These are phyloP conservation scores for Leptinotarsa texana DNA, from an alignment of 1,140 invertebrate species.

Conservation along the genomic window DNA sequence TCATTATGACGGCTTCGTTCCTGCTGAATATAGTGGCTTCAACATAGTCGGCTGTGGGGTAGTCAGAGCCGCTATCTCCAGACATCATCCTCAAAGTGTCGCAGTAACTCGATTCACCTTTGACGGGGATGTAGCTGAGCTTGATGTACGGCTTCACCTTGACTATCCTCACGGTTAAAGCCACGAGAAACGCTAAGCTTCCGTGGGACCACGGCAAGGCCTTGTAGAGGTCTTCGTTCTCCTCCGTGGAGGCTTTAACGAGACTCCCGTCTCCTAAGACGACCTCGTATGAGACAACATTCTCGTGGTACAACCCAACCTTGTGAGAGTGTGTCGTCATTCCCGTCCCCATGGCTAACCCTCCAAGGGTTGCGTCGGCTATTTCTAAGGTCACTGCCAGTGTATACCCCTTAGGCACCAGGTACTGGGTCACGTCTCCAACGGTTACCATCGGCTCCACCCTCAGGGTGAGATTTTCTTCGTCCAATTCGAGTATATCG, in stretches of 20 bases:
- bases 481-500: slow-evolving; percentile 59
- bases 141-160: slow-evolving; percentile 60
- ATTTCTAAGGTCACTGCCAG: slow-evolving; percentile 64
- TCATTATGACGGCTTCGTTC: slow-evolving; percentile 62
- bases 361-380: slow-evolving; percentile 58
- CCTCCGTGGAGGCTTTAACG: slow-evolving; percentile 56
- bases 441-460: slow-evolving; percentile 60
- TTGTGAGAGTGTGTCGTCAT: slow-evolving; percentile 60
- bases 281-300: slow-evolving; percentile 60
- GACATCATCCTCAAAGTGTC: slow-evolving; percentile 59
- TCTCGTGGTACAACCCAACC: slow-evolving; percentile 63
- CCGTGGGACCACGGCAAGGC: slow-evolving; percentile 64
- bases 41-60: slow-evolving; percentile 57
- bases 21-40: slow-evolving; percentile 61
- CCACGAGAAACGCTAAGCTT: slow-evolving; percentile 62
- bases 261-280: slow-evolving; percentile 60
- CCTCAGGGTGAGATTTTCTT: slow-evolving; percentile 57
- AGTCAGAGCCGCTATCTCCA: slow-evolving; percentile 38
- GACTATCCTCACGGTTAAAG: slow-evolving; percentile 59
- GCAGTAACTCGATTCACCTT: slow-evolving; percentile 60
- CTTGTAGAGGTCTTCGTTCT: slow-evolving; percentile 58
- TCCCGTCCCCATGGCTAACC: slow-evolving; percentile 62
- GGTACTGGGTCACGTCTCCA: slow-evolving; percentile 60
- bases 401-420: slow-evolving; percentile 60
- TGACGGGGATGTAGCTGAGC: slow-evolving; percentile 61